Base-by-base conservation (phyloP, 2,888 invertebrate species). In the Nycteola revayana region DNA sequence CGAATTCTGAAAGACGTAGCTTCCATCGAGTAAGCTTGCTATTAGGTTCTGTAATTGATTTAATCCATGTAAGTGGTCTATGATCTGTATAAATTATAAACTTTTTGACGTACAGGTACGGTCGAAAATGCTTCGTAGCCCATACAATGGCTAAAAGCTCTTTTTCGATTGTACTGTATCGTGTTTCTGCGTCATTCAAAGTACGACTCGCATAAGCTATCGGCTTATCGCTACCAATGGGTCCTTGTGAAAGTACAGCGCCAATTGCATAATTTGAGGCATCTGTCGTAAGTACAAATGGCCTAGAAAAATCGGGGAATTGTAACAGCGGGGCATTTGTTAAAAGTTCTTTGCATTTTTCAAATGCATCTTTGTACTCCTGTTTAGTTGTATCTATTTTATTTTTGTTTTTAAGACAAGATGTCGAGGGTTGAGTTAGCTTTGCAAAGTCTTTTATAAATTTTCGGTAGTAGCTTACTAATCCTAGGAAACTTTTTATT, bases 381-480 rank as follows among this genome's bases (percentile, higher is more conserved):
- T 30, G 20, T 5, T 29, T 20, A 10, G 32, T 28, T n/a, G 38
- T 25, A n/a, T 27, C 11, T 8, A 43, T 36, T 29, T 47, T 41
- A 2, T 14, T 18, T 2, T 17, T 17, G 18, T 38, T 29, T 7
- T 38, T 23, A n/a, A 28, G 4, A 17, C 25, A 24, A 10, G n/a
- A 1, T 3, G 34, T 34, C 2, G 32, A n/a, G 0, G 25, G 28
- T 28, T 21, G 18, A 1, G 68, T 60, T n/a, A 65, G 49, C 32
- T 53, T 49, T 0, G 63, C 42, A 25, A 61, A 73, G 7, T 62
- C 35, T 32, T 42, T 25, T 5, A 75, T 32, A 31, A 77, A 78
- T 33, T 60, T 60, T n/a, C 72, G 17, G 22, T 77, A 75, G 33
- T 75, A 75, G 1, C 74, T 67, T 1, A 62, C 22, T 17, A 78